These are phyloP conservation scores for Tamias sibiricus DNA, from an alignment of 2,113 vertebrate species.

Conservation along the genomic window DNA sequence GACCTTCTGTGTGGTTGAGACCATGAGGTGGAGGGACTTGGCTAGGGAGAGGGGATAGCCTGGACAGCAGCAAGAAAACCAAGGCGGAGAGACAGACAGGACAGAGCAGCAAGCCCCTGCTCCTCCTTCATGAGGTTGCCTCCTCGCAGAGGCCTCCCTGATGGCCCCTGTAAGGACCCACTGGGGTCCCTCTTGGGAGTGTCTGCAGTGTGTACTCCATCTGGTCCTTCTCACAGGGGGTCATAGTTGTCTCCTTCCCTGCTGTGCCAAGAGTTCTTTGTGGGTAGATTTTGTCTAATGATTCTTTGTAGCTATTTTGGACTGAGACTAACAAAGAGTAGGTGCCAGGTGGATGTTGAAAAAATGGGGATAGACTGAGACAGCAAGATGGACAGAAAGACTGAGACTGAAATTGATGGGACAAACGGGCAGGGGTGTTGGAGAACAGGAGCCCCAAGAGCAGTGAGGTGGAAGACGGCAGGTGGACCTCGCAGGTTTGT, in stretches of 20 bases:
- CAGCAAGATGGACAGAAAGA: neutral
- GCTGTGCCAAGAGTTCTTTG: neutral
- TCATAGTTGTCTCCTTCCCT: neutral
- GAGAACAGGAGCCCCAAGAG: neutral
- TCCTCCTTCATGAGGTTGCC: neutral
- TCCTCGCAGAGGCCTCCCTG: neutral
- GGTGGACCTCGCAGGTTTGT: accelerated
- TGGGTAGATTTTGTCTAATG: neutral
- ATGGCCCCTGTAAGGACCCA: neutral
- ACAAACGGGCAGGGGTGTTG: neutral
- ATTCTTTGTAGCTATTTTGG: neutral
- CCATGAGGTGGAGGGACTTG: neutral
- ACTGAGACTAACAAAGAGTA: neutral
- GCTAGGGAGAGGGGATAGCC: neutral
- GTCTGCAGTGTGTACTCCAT: neutral
- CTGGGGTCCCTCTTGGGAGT: neutral
- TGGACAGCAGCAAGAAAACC: neutral
- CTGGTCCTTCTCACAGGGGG: neutral
- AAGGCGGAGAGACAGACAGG: neutral
- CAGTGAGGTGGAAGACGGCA: accelerated
- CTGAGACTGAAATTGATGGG: neutral
- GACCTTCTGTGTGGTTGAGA: neutral
- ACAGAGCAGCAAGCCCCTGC: neutral
- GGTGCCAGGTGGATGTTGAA: neutral
- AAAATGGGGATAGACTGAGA: neutral